Conservation (phyloP, 2,797 vertebrate genomes). For the Esox lucius region DNA sequence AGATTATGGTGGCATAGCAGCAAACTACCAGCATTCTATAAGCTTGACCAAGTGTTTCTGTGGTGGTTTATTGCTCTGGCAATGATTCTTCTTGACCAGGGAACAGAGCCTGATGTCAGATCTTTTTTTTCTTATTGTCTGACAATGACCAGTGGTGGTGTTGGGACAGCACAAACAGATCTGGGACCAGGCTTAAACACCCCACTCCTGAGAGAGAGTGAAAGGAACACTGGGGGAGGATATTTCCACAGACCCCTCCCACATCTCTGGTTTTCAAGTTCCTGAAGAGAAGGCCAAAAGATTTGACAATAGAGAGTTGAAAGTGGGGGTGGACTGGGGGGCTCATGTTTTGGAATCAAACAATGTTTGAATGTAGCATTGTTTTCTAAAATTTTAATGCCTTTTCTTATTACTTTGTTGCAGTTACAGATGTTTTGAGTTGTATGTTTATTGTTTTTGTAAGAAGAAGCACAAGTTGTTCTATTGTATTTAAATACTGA, state of each 20-base stretch:
- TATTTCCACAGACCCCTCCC: background rate
- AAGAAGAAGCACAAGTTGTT: too few species aligned
- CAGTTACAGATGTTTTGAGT: too few species aligned
- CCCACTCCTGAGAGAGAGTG: background rate
- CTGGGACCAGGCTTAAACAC: background rate
- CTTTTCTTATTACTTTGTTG: too few species aligned
- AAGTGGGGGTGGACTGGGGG: background rate
- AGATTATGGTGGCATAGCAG: constrained; percentile 12
- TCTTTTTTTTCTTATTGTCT: background rate
- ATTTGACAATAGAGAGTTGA: background rate
- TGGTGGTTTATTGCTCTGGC: background rate
- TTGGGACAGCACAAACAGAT: background rate
- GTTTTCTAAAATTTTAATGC: too few species aligned
- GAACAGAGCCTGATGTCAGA: background rate
- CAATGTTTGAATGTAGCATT: background rate
- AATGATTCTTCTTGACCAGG: constrained; percentile 3
- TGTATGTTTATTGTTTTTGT: too few species aligned
- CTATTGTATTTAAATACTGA: too few species aligned
- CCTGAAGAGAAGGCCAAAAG: background rate
- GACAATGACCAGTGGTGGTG: background rate
- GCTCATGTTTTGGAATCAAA: constrained; percentile 8
- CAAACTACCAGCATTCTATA: constrained; percentile 6
- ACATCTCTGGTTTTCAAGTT: background rate
- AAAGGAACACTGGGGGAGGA: background rate
- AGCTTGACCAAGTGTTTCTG: constrained; percentile 5